Evolutionary conservation across 2,888 invertebrate species (phyloP), one percentile per base, ranked within the genome.

Genomic region (Zygaena filipendulae): DNA sequence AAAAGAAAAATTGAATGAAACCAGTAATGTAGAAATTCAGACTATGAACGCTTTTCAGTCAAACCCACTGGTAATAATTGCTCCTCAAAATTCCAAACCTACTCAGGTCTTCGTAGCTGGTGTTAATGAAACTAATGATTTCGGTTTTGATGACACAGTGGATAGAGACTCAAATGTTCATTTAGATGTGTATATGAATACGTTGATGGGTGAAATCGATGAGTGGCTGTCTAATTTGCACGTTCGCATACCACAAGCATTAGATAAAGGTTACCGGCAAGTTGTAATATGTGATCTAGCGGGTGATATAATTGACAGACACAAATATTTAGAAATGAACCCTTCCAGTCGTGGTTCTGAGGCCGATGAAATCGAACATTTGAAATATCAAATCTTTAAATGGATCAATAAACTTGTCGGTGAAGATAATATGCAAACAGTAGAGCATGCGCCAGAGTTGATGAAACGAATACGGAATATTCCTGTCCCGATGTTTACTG

Each of bases 341-440:
- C 48, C 51, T 9, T 31, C 37, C 1, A 38, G 33, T 8, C 42
- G 25, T 21, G 38, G 38, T 2, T 35, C 49, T 8, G 46, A 55
- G 0, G 35, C 39, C 33, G 52, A 57, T 16, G 70, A 72, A 36
- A 29, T 71, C 16, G 64, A 69, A 36, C 43, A 61, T 43, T 48
- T 74, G 9, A 68, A 60, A 31, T 71, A 60, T 47, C 67, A 63
- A 19, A 66, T 74, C 39, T 71, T 61, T 35, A 72, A 70, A 55
- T 69, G 63, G 62, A 48, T 67, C 2, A 58, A 59, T 30, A 69
- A 62, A 36, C 38, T 67, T n/a, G 45, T 50, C 2, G 55, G 52
- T 1, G 56, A 56, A 29, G 39, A 59, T 11, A 53, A 58, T 29
- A 44, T 42, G 11, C 45, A 53, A 27, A 51, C 52, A 2, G 39